Evolutionary conservation across 2,888 invertebrate species (phyloP), one percentile per base, ranked within the genome.

Genomic region (Saturnia pavonia): DNA sequence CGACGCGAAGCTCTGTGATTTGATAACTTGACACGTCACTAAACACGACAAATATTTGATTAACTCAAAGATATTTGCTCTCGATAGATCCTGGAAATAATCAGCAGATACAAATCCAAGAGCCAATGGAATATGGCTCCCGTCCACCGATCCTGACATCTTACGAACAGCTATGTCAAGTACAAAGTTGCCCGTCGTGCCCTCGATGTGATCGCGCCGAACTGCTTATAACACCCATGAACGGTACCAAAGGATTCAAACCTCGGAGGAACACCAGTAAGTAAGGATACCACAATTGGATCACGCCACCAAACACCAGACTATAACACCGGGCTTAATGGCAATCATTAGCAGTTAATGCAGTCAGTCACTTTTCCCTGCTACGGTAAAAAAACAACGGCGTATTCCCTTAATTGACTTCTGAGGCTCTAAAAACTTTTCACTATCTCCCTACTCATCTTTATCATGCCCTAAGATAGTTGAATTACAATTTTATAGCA

Each of bases 231-330:
- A 84, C 91, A 0, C 80, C 88, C 0, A 91, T 93, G 85, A 96
- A 96, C 80, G 91, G 94, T 65, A 95, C 91, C 84, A 94, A 69
- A 91, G 95, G 75, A 72, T 95, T 81, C 63, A 92, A 91, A 67
- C 89, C 88, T 1, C 86, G 89, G 67, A 85, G 93, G 63, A 91
- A 91, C 70, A 90, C 90, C 0, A 92, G 94, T 93, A 73, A 87
- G 89, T 76, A 0, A 60, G 34, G 34, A 34, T 6, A 34, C 34
- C 3, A 34, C 6, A 34, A 34, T 34, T 34, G 34, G 2, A 6
- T 34, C 34, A n/a, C n/a, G n/a, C n/a, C n/a, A n/a, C n/a, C n/a
- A n/a, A n/a, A n/a, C n/a, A n/a, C n/a, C n/a, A n/a, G n/a, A n/a
- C n/a, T n/a, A n/a, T n/a, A n/a, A n/a, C n/a, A n/a, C n/a, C n/a